Base-by-base conservation (phyloP, 2,797 vertebrate genomes). In the Dromococcyx pavoninus region DNA sequence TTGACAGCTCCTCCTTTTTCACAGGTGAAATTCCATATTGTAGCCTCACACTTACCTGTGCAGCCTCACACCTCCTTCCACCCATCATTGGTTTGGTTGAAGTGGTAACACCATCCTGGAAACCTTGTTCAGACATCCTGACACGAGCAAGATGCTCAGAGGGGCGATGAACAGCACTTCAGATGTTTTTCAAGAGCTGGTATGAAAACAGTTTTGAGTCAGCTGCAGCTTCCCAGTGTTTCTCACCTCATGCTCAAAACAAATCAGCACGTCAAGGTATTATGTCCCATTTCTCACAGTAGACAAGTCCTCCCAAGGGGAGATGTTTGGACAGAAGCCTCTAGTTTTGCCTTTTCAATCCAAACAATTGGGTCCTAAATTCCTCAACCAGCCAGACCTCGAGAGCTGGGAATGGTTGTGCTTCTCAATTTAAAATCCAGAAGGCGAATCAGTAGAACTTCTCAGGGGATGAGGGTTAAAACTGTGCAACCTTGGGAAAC, bases 281-380 rank as follows among this genome's bases (percentile, higher is more conserved):
- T 5, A 2, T 0, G 1, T 32, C 32, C 27, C 1, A 0, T 61
- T 43, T 54, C 13, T 17, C 53, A 7, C 32, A 18, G 5, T 19
- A 10, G 13, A 3, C 0, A 0, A 14, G 57, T 4, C 33, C 33
- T 46, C 19, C 70, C 28, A 8, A 24, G 64, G 57, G 37, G 56
- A 17, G 50, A 44, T 8, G 23, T 27, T 39, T 51, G 54, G 61
- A 19, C 5, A 5, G 41, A 18, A 11, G 35, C 50, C 13, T 33
- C 27, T 11, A 6, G 10, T 25, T 17, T 50, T 67, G 41, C 73
- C 48, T 33, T 21, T n/a, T 25, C 7, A 4, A 19, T 28, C 39
- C 51, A 37, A 28, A 53, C 13, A 10, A 11, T 10, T 12, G 33
- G 33, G 21, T 33, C 43, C n/a, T 73, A 24, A 50, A 23, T 48